Conservation (phyloP, 2,888 invertebrate species). For the Andrena dorsata region DNA sequence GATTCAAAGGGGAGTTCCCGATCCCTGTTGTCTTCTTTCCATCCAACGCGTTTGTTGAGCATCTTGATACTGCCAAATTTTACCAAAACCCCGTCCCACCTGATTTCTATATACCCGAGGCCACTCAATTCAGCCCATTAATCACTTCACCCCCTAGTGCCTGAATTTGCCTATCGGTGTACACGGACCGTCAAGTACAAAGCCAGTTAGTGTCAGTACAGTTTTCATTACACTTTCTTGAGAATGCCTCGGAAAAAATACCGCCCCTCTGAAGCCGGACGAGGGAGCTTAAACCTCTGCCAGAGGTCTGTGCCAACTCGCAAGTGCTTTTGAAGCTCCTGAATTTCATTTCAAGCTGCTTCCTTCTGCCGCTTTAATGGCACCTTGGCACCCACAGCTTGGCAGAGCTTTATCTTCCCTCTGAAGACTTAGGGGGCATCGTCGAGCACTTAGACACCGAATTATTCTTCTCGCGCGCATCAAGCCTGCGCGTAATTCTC, state of each 20-base stretch:
- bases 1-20: slow-evolving; percentile 7
- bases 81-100: neutral
- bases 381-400: slow-evolving; percentile 1
- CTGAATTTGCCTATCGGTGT: neutral
- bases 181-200: neutral
- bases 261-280: neutral
- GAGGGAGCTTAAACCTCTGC: neutral
- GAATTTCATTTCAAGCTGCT: neutral
- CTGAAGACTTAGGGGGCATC: neutral
- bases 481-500: neutral
- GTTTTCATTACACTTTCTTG: slow-evolving; percentile 11
- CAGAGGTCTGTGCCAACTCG: neutral
- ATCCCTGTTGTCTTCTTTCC: slow-evolving; percentile 18
- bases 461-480: neutral
- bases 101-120: slow-evolving; percentile 33
- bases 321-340: neutral
- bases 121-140: slow-evolving; percentile 9
- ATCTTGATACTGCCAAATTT: slow-evolving; percentile 65
- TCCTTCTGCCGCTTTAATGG: neutral
- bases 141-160: slow-evolving; percentile 25
- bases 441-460: neutral
- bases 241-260: neutral
- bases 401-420: slow-evolving; percentile 15
- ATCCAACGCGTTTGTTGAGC: slow-evolving; percentile 30
- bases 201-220: slow-evolving; percentile 9